A percentile compares a stretch with the other conserved stretches of the same genome.
These are phyloP conservation scores for Stenurella melanura DNA, from an alignment of 2,888 invertebrate genomes.

Conservation along the genomic window DNA sequence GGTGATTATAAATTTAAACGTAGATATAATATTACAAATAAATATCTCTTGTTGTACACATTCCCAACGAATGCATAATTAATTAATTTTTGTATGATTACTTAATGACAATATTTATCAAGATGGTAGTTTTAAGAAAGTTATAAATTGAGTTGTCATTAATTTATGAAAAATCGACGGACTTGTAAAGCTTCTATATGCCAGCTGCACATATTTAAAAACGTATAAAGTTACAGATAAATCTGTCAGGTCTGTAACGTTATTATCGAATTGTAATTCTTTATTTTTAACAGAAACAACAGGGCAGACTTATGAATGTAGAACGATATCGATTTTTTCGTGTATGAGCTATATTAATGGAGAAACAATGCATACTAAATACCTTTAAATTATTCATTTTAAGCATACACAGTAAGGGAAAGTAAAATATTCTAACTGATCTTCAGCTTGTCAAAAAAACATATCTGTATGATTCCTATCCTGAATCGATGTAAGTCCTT, in stretches of 20 bases:
- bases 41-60: not conserved
- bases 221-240: slow-evolving; percentile 13
- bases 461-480: too few species aligned
- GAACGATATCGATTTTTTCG: too few species aligned
- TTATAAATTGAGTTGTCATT: not conserved
- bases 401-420: too few species aligned
- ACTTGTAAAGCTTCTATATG: not conserved
- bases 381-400: too few species aligned
- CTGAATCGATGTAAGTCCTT: too few species aligned
- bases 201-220: not conserved
- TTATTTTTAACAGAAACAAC: not conserved
- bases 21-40: slow-evolving; percentile 5
- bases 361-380: too few species aligned
- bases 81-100: slow-evolving; percentile 14
- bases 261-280: not conserved
- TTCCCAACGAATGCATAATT: not conserved
- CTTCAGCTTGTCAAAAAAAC: too few species aligned
- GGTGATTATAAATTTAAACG: slow-evolving; percentile 1
- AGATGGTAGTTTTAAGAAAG: not conserved
- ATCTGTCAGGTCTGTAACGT: not conserved
- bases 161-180: not conserved
- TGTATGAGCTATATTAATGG: too few species aligned
- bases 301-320: too few species aligned
- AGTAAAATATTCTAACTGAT: too few species aligned
- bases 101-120: not conserved